Percentiles rank a stretch among this genome's conserved stretches.
Evolutionary conservation across 2,888 invertebrate species (phyloP).

Genomic region (Chymomyza amoena): DNA sequence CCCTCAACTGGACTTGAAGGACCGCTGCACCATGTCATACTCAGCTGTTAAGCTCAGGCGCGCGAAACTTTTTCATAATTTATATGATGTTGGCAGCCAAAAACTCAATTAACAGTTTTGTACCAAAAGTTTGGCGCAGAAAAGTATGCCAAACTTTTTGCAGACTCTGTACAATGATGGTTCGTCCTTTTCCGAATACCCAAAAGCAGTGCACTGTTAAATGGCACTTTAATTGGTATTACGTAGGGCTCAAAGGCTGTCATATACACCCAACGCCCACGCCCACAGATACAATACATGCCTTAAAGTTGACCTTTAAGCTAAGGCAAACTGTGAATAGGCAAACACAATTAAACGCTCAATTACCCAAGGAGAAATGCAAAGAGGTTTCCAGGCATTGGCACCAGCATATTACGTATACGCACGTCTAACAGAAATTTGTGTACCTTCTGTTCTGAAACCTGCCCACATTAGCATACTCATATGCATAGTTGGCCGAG

Average conservation of each 20-base stretch:
- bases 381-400: constrained; percentile 3
- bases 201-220: constrained; percentile 31
- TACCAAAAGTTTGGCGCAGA: constrained; percentile 9
- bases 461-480: not conserved
- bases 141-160: constrained; percentile 1
- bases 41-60: constrained; percentile 10
- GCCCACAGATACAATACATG: constrained; percentile 10
- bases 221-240: constrained; percentile 40
- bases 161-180: not conserved
- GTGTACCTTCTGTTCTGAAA: constrained; percentile 8
- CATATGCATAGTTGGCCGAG: not conserved
- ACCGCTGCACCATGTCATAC: constrained; percentile 9
- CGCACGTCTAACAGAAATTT: constrained; percentile 11
- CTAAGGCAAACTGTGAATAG: constrained; percentile 35
- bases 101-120: constrained; percentile 54
- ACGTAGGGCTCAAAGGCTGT: not conserved
- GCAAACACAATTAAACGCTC: constrained; percentile 45
- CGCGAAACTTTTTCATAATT: constrained; percentile 43
- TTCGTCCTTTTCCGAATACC: no score
- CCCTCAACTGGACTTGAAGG: not conserved
- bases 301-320: constrained; percentile 42
- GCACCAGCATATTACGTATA: constrained; percentile 16
- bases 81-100: constrained; percentile 30
- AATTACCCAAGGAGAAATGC: constrained; percentile 39
- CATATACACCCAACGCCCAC: not conserved